phyloP scores from a whole-genome alignment of 2,797 vertebrate genomes.

The Agapornis canus region DNA sequence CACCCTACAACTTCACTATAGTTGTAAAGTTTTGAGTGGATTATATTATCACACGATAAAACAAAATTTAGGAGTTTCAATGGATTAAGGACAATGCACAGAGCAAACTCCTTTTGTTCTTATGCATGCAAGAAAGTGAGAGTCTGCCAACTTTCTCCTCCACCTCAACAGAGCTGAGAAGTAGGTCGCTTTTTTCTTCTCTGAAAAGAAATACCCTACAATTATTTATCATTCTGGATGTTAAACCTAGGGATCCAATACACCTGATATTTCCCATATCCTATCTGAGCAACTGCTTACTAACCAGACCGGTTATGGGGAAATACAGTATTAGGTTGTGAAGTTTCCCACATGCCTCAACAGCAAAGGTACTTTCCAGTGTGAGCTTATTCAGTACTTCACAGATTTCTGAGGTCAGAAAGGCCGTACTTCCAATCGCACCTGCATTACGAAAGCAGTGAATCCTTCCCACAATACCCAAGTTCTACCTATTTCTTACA shows the following conservation, averaged over 20 bases:
- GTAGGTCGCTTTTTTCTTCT: not conserved
- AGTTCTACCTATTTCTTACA: not conserved
- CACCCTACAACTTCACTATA: not conserved
- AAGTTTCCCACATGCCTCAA: not conserved
- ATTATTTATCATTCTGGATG: not conserved
- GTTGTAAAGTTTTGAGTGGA: not conserved
- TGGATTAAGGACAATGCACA: not conserved
- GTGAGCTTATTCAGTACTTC: not conserved
- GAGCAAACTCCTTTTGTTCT: not conserved
- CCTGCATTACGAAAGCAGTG: accelerated
- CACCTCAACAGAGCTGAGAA: accelerated
- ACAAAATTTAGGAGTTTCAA: accelerated
- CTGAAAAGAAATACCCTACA: not conserved
- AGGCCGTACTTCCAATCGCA: not conserved
- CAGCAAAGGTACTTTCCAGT: not conserved
- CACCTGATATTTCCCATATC: accelerated
- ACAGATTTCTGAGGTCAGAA: not conserved
- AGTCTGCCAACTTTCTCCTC: not conserved
- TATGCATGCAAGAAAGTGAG: not conserved
- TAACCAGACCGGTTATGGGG: accelerated
- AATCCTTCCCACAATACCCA: not conserved
- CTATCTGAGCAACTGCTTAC: not conserved
- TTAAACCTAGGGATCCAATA: not conserved
- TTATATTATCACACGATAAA: not conserved
- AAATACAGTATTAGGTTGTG: accelerated